Evolutionary conservation across 2,113 vertebrate genomes (phyloP), one percentile per base, ranked within the genome.

Genomic region (Hydrolagus affinis): DNA sequence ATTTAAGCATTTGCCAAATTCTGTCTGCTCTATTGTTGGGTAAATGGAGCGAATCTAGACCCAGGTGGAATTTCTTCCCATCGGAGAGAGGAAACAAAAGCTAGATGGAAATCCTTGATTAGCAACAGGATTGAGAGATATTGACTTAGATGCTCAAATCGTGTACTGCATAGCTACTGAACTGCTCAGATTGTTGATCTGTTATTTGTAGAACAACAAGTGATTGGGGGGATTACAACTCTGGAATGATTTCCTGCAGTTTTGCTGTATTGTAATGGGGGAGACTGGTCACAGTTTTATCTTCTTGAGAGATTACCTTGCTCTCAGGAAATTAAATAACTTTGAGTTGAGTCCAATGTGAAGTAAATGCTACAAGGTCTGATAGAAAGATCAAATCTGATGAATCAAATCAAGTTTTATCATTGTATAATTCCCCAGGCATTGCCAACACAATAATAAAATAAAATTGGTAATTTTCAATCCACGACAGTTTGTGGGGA

Each of bases 311-410:
- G 15, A 64, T 83, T 3, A 66, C 77, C 23, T 9, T 6, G 1
- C 60, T 28, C 60, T 32, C 77, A 83, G 60, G 60, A 83, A 30
- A 83, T 83, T 83, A 83, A 62, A 17, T 64, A 83, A 66, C n/a
- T 59, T 64, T 32, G 60, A 14, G 66, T 64, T 30, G 60, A 30
- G 8, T 66, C 60, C 60, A 66, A 28, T 12, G n/a, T 8, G 21
- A 14, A 12, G 6, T 23, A 78, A 83, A 83, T 66, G 15, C 28
- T 66, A 19, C 59, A 66, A 64, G 14, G 19, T 23, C 21, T 80
- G 30, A 64, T 83, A 59, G n/a, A 83, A 66, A 83, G 25, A 30
- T 17, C 59, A 62, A 80, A 15, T 15, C 12, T 14, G 44, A 44
- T 44, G 44, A 44, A 44, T 3, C 44, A 44, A 44, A 44, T 44